Evolutionary conservation across 1,140 invertebrate genomes (phyloP).

Genomic region (Zaprionus taronus): DNA sequence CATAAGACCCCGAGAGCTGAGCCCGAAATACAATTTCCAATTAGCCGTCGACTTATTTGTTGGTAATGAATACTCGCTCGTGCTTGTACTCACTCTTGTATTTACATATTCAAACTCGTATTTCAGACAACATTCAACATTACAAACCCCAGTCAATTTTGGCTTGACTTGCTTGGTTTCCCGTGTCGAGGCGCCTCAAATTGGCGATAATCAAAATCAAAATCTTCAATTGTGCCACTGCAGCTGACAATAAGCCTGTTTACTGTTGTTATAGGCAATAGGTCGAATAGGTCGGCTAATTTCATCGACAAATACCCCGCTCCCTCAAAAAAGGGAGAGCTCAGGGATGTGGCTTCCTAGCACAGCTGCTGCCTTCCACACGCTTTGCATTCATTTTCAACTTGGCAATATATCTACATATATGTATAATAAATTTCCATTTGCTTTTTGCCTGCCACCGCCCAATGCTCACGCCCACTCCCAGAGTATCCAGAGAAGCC

Average conservation of each 20-base stretch:
- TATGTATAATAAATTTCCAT: constrained; percentile 80
- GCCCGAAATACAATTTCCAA: constrained; percentile 9
- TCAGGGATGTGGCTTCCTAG: constrained; percentile 19
- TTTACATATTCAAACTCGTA: background rate
- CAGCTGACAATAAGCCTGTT: background rate
- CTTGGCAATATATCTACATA: constrained; percentile 75
- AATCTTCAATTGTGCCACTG: background rate
- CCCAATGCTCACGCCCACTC: constrained; percentile 39
- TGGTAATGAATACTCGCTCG: constrained; percentile 1
- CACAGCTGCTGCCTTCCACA: constrained; percentile 55
- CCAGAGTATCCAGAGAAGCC: constrained; percentile 1
- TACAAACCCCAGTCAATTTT: background rate
- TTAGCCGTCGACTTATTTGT: constrained; percentile 8
- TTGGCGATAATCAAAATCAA: background rate
- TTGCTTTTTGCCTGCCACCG: constrained; percentile 42
- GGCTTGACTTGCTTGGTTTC: constrained; percentile 10
- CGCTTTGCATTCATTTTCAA: constrained; percentile 69
- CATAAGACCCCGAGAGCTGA: constrained; percentile 3
- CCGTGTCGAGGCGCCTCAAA: background rate
- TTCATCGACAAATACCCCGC: constrained; percentile 20
- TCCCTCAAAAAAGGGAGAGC: background rate
- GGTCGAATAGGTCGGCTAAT: constrained; percentile 33
- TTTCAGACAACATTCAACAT: constrained; percentile 7
- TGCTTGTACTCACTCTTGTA: background rate
- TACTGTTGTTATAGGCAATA: constrained; percentile 20